A percentile compares a stretch with the other conserved stretches of the same genome.
phyloP scores from a whole-genome alignment of 2,113 vertebrate species.

The Vireo altiloquus region DNA sequence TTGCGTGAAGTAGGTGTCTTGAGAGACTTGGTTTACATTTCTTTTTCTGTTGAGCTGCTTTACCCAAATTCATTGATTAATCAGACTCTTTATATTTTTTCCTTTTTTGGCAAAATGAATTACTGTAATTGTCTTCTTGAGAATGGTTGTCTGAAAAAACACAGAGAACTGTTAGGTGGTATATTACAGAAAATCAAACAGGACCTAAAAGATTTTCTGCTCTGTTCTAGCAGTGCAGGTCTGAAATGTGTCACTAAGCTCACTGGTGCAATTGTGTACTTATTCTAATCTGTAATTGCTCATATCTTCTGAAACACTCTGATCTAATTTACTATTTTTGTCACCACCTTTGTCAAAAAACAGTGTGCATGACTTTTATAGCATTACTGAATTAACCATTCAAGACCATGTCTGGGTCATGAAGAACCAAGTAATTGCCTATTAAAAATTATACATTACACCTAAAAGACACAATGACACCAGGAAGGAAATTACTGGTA shows the following conservation, averaged over 20 bases:
- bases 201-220: neutral
- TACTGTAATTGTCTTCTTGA: neutral
- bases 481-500: neutral
- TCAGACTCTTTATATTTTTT: neutral
- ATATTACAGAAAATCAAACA: neutral
- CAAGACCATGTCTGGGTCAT: neutral
- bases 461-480: constrained; percentile 2
- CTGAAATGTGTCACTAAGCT: neutral
- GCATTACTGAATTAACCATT: neutral
- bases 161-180: neutral
- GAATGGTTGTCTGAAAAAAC: neutral
- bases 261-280: neutral
- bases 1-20: neutral
- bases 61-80: neutral
- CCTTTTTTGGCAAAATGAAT: neutral
- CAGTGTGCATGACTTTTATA: neutral
- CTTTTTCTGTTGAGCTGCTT: neutral
- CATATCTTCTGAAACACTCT: neutral
- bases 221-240: neutral
- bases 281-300: neutral
- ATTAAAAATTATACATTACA: constrained; percentile 34
- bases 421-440: constrained; percentile 22
- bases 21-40: neutral
- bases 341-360: neutral
- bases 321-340: neutral